A percentile compares a stretch with the other conserved stretches of the same genome.
Conservation (phyloP, 1,140 invertebrate species). For the Octopus bimaculoides region DNA sequence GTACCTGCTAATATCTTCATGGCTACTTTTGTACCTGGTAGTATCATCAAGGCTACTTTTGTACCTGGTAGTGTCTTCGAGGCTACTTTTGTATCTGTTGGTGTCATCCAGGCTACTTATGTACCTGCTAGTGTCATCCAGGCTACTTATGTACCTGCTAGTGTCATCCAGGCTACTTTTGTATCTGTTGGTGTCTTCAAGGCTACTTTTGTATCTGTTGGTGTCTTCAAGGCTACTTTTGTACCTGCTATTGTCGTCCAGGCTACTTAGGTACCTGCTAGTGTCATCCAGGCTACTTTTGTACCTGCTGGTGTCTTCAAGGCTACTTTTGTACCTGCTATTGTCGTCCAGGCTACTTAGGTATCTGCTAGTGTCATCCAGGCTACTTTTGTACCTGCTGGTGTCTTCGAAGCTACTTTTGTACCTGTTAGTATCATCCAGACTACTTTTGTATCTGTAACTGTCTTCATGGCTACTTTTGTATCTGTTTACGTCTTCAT, state of each 20-base stretch:
- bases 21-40: neutral
- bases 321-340: neutral
- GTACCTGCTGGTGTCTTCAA: neutral
- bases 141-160: no score
- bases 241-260: no score
- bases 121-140: no score
- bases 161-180: no score
- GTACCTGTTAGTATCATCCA: neutral
- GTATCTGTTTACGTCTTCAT: neutral
- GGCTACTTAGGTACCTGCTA: slow-evolving; percentile 30
- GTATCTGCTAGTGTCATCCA: slow-evolving; percentile 30
- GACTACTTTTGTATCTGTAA: slow-evolving; percentile 47
- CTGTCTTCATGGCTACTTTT: neutral
- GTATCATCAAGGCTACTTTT: no score
- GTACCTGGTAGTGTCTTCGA: neutral
- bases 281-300: neutral
- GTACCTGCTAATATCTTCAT: slow-evolving; percentile 33
- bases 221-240: no score
- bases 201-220: no score
- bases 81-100: neutral
- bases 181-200: no score
- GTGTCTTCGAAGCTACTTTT: slow-evolving; percentile 31
- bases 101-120: no score
- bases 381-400: neutral
- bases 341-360: slow-evolving; percentile 33